A percentile compares a stretch with the other conserved stretches of the same genome.
Evolutionary conservation across 1,140 invertebrate species (phyloP).

Genomic region (Panulirus ornatus): DNA sequence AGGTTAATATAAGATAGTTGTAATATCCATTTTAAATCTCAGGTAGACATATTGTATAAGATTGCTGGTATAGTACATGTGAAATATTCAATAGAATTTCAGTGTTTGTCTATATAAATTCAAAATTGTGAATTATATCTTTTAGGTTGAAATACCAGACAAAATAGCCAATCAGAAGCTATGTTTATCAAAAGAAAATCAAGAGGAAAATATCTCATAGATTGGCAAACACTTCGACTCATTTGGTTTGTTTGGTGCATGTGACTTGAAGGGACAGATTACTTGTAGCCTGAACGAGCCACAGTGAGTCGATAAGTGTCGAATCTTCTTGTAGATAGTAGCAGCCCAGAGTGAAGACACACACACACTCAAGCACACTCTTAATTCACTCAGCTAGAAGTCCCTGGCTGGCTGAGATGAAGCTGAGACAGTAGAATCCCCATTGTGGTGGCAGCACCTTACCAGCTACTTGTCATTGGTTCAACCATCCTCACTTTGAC

Average conservation of each 20-base stretch:
- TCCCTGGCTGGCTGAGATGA: slow-evolving; percentile 5
- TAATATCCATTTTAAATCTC: too few species aligned
- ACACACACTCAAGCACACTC: neutral
- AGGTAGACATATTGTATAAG: too few species aligned
- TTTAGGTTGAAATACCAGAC: neutral
- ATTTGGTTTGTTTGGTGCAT: neutral
- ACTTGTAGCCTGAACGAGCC: neutral
- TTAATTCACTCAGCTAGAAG: slow-evolving; percentile 5
- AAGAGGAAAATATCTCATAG: too few species aligned
- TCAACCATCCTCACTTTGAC: slow-evolving; percentile 17
- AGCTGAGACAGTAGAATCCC: neutral
- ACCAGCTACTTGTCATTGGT: neutral
- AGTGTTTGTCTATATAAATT: too few species aligned
- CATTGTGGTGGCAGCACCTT: neutral
- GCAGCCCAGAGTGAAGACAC: neutral
- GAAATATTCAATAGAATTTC: too few species aligned
- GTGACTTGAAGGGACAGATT: neutral
- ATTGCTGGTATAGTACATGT: too few species aligned
- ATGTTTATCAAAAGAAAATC: neutral
- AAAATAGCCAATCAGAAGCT: neutral
- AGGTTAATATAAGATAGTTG: too few species aligned
- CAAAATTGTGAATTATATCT: too few species aligned
- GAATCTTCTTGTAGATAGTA: neutral
- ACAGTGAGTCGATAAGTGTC: neutral
- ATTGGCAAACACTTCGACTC: too few species aligned